Base-by-base conservation (phyloP, 2,888 invertebrate genomes). In the Notocelia uddmanniana region DNA sequence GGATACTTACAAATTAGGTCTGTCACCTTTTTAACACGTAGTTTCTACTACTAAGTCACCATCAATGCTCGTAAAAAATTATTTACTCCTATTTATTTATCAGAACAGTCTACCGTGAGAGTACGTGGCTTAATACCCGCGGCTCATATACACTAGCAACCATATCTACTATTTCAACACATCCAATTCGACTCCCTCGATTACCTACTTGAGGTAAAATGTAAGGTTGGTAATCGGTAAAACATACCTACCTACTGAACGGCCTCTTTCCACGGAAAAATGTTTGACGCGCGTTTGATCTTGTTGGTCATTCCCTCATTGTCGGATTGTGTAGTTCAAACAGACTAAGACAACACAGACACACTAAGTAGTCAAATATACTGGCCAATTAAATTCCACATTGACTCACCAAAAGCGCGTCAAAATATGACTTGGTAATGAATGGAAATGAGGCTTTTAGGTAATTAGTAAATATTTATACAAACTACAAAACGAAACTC, bases 1-100 rank as follows among this genome's bases (percentile, higher is more conserved):
- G 83, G 86, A 90, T 87, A 87, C 90, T 91, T 92, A 92, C 85
- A 85, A 87, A 83, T 67, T 89, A 90, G 85, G 86, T 87, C 86
- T 89, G 86, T 85, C 86, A 89, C 86, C 86, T 83, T 85, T 87
- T 88, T 88, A 90, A 91, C 89, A 90, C 87, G 48, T 60, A 67
- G 55, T 37, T 50, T 89, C 86, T 85, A 81, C 83, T 84, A 81
- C 84, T 85, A 85, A 81, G 80, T 83, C 86, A 83, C 83, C 83
- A 81, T 85, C 89, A 90, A 84, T 83, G 81, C 85, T 85, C 86
- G 89, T 90, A 91, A 88, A 81, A 90, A 90, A 90, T 86, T 80
- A 84, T 87, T 86, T 87, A 77, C 78, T 78, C 57, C 50, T 72
- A 67, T 62, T 69, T 52, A 52, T 63, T 54, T 52, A 66, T 45